Evolutionary conservation across 2,113 vertebrate species (phyloP).

Genomic region (Lycocorax pyrrhopterus): DNA sequence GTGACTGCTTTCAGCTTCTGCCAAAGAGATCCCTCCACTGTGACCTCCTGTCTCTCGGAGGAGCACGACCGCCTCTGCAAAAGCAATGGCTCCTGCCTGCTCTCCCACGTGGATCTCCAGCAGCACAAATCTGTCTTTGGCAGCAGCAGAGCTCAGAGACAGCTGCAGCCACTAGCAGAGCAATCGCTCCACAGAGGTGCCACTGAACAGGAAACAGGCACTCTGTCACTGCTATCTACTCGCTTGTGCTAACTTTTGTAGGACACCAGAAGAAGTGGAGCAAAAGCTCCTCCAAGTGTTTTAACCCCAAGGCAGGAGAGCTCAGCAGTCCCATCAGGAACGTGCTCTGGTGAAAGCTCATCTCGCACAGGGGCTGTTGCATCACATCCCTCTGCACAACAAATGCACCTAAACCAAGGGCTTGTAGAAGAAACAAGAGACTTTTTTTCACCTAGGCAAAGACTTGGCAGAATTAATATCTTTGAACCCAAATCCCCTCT

Average conservation of each 20-base stretch:
- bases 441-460: background rate
- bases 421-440: background rate
- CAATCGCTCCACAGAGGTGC: background rate
- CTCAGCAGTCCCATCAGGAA: background rate
- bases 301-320: background rate
- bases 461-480: background rate
- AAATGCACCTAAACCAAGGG: background rate
- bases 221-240: background rate
- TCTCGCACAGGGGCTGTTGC: rapidly evolving
- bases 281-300: background rate
- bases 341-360: background rate
- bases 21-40: background rate
- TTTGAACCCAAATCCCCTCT: background rate
- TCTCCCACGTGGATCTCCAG: background rate
- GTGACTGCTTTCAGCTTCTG: background rate
- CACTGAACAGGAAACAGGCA: background rate
- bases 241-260: background rate
- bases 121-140: background rate
- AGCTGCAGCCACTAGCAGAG: background rate
- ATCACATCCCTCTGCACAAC: background rate
- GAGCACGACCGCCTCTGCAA: background rate
- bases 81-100: background rate
- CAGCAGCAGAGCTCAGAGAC: background rate
- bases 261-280: background rate
- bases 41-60: background rate